Evolutionary conservation across 2,113 vertebrate genomes (phyloP).

Genomic region (Piliocolobus tephrosceles): DNA sequence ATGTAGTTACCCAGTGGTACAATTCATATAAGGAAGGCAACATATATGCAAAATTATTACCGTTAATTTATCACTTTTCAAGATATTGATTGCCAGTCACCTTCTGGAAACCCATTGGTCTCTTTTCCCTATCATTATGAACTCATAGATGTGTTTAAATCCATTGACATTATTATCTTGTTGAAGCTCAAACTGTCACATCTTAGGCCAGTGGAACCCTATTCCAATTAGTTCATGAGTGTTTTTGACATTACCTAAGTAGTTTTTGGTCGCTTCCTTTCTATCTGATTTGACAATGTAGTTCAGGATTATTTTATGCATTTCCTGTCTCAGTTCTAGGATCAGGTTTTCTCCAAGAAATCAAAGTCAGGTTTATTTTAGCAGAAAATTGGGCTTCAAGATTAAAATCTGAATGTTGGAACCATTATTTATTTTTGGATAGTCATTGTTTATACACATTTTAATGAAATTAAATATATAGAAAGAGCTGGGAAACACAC

Average conservation of each 20-base stretch:
- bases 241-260: background rate
- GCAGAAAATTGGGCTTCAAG: background rate
- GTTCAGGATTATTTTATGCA: background rate
- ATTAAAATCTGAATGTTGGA: background rate
- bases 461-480: background rate
- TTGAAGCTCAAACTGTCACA: background rate
- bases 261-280: background rate
- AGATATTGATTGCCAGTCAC: background rate
- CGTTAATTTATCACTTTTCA: background rate
- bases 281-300: background rate
- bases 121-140: background rate
- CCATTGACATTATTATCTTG: background rate
- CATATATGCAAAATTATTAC: background rate
- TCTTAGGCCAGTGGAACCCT: background rate
- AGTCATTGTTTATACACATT: background rate
- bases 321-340: background rate
- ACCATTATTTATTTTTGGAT: background rate
- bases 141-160: background rate
- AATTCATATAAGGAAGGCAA: background rate
- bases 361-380: background rate
- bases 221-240: background rate
- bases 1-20: background rate
- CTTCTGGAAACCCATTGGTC: background rate
- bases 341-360: conserved; percentile 6
- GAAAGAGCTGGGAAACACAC: background rate